These are phyloP conservation scores for Saccopteryx leptura DNA, from an alignment of 2,113 vertebrate species.

Conservation along the genomic window DNA sequence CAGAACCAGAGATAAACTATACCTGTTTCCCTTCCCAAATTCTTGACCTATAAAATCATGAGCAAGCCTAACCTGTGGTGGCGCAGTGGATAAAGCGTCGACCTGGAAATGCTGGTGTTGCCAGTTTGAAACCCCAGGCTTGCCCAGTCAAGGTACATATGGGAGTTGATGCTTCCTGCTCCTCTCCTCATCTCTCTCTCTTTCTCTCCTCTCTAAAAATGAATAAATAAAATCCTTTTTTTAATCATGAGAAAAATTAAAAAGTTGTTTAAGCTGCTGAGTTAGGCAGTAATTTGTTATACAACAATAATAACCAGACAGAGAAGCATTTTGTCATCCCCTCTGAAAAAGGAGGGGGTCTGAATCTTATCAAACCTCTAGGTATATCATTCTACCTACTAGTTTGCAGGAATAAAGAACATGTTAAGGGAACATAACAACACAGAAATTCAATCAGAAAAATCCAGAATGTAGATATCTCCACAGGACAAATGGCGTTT, in stretches of 20 bases:
- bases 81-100: no score
- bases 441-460: slow-evolving; percentile 8
- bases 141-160: no score
- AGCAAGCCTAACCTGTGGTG: neutral
- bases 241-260: slow-evolving; percentile 9
- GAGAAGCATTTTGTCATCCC: neutral
- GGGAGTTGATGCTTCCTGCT: no score
- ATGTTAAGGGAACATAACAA: neutral
- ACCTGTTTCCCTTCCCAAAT: neutral
- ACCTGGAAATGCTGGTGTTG: no score
- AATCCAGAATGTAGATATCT: slow-evolving; percentile 25
- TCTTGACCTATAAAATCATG: neutral
- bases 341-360: neutral
- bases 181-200: no score
- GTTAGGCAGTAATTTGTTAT: neutral
- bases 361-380: neutral
- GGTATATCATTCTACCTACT: neutral
- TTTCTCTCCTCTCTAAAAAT: no score
- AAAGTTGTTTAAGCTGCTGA: slow-evolving; percentile 20
- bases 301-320: neutral
- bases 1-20: slow-evolving; percentile 19
- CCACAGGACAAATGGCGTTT: neutral
- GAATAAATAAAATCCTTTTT: no score
- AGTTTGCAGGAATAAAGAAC: slow-evolving; percentile 11
- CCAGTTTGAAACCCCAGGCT: no score